phyloP scores from a whole-genome alignment of 1,140 invertebrate species.

The Neodiprion lecontei region DNA sequence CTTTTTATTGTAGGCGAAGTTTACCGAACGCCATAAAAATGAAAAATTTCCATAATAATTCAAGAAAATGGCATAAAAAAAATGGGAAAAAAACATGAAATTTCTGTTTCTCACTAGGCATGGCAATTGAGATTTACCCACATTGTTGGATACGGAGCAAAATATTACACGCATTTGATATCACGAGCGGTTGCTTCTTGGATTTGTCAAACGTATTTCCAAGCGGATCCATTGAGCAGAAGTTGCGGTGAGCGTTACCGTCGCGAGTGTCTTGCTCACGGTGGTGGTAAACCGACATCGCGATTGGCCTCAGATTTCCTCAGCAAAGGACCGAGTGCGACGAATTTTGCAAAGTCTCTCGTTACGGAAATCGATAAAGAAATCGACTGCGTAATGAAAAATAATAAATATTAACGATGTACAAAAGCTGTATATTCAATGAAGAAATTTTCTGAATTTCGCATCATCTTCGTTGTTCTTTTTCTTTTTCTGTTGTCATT shows the following conservation, averaged over 20 bases:
- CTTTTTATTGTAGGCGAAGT: too few relatives aligned
- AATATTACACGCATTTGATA: conserved; percentile 94
- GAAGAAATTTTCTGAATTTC: too few relatives aligned
- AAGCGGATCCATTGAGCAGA: conserved; percentile 76
- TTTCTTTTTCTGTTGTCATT: too few relatives aligned
- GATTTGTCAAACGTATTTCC: conserved; percentile 87
- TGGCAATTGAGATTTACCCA: conserved; percentile 94
- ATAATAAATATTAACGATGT: conserved; percentile 24
- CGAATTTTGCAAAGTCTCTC: conserved; percentile 59
- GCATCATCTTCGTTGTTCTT: too few relatives aligned
- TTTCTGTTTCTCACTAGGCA: conserved; percentile 62
- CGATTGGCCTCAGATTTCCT: conserved; percentile 72
- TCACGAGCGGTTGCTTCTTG: conserved; percentile 86
- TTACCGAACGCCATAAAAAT: too few relatives aligned
- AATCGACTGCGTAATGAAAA: conserved; percentile 46
- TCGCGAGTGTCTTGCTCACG: conserved; percentile 76
- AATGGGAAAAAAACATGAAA: too few relatives aligned
- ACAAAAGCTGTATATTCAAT: background rate
- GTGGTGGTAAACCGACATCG: conserved; percentile 77
- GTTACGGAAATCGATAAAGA: conserved; percentile 59
- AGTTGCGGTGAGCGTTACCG: conserved; percentile 75
- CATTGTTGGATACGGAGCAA: conserved; percentile 92
- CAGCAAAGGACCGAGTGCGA: conserved; percentile 32
- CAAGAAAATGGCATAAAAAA: too few relatives aligned
- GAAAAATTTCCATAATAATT: too few relatives aligned